Conservation (phyloP, 2,113 vertebrate genomes). For the Trinectes maculatus region DNA sequence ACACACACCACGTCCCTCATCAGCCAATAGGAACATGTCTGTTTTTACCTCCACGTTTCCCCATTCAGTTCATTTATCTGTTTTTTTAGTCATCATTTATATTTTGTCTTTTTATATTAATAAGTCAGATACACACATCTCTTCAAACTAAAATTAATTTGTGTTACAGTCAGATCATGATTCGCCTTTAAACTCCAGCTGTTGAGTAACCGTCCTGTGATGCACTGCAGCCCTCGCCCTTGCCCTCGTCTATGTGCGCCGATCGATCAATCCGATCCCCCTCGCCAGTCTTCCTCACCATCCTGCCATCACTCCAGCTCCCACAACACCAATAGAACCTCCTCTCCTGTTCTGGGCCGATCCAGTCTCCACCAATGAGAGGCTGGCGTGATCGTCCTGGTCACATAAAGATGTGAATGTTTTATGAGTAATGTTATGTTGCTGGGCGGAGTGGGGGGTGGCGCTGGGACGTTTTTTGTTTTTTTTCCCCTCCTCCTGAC, state of each 20-base stretch:
- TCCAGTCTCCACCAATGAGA: constrained; percentile 75
- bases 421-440: constrained; percentile 78
- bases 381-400: constrained; percentile 57
- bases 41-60: too few relatives aligned
- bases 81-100: too few relatives aligned
- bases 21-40: too few relatives aligned
- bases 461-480: constrained; percentile 55
- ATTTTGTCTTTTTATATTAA: too few relatives aligned
- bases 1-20: background rate
- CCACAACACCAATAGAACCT: constrained; percentile 69
- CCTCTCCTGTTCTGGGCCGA: constrained; percentile 81
- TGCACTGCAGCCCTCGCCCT: constrained; percentile 45
- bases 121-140: too few relatives aligned
- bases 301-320: constrained; percentile 45
- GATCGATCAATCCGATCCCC: constrained; percentile 55
- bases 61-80: too few relatives aligned
- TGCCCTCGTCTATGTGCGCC: constrained; percentile 56
- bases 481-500: constrained; percentile 25
- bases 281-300: constrained; percentile 45
- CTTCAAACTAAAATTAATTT: too few relatives aligned
- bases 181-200: background rate
- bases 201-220: background rate
- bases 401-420: constrained; percentile 78
- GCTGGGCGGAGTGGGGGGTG: constrained; percentile 26
- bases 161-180: background rate